phyloP scores from a whole-genome alignment of 2,888 invertebrate genomes.

The Monochamus alternatus region DNA sequence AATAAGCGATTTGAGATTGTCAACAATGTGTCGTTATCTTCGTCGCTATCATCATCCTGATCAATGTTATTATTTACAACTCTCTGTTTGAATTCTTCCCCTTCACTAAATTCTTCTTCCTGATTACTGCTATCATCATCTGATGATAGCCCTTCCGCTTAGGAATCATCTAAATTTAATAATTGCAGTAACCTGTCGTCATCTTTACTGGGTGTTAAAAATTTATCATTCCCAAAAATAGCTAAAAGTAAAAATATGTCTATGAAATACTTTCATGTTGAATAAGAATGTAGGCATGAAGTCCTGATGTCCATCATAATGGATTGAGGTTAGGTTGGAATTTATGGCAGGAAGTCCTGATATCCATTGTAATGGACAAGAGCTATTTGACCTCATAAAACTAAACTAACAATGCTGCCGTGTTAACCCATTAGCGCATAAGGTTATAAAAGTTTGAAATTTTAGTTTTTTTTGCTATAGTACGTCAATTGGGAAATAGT shows the following conservation, averaged over 20 bases:
- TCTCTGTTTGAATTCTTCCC: not conserved
- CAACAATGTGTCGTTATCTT: not conserved
- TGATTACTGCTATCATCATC: not conserved
- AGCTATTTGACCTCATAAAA: not conserved
- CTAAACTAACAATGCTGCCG: too few relatives aligned
- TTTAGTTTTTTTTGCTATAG: too few relatives aligned
- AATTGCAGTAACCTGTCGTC: conserved; percentile 15
- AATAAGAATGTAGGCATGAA: not conserved
- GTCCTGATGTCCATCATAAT: not conserved
- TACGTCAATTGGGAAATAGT: too few relatives aligned
- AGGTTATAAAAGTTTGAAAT: too few relatives aligned
- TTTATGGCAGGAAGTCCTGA: not conserved
- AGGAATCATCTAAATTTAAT: conserved; percentile 13
- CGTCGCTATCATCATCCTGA: not conserved
- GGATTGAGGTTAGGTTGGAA: not conserved
- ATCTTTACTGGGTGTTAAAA: conserved; percentile 19
- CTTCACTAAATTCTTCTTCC: not conserved
- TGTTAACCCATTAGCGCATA: too few relatives aligned
- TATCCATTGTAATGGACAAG: not conserved
- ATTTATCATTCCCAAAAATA: conserved; percentile 26
- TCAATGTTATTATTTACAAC: too few relatives aligned
- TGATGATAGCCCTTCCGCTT: conserved; percentile 6
- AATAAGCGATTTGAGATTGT: not conserved
- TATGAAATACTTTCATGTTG: conserved; percentile 6
- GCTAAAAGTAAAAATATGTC: conserved; percentile 19